Evolutionary conservation across 2,888 invertebrate genomes (phyloP).

Genomic region (Calephelis perditalis): DNA sequence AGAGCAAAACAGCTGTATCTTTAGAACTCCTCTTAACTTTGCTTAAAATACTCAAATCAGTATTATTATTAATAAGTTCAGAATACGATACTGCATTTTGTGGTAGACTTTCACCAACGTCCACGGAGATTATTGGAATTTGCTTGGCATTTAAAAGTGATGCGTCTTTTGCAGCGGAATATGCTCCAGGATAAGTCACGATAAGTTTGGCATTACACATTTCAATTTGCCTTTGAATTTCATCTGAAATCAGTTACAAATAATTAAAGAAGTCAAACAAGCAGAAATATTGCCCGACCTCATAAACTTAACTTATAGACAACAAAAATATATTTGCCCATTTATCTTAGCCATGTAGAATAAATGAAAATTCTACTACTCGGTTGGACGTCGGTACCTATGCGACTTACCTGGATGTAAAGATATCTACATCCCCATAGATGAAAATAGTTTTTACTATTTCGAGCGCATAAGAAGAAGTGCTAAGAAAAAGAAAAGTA

Average conservation of each 20-base stretch:
- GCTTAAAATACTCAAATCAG: constrained; percentile 67
- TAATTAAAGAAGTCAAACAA: constrained; percentile 41
- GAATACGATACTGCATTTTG: constrained; percentile 77
- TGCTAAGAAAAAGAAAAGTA: no score
- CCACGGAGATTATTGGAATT: constrained; percentile 70
- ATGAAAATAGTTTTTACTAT: no score
- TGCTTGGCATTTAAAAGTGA: constrained; percentile 55
- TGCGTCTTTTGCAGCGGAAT: constrained; percentile 62
- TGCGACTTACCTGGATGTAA: no score
- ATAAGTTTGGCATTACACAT: constrained; percentile 76
- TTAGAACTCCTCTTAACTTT: constrained; percentile 54
- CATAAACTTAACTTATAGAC: no score
- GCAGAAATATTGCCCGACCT: constrained; percentile 35
- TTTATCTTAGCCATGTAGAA: no score
- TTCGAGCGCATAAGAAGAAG: no score
- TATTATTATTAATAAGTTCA: constrained; percentile 71
- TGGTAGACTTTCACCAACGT: constrained; percentile 47
- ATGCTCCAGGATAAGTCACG: constrained; percentile 70
- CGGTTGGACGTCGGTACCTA: no score
- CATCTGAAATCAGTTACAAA: constrained; percentile 62
- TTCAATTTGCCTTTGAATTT: constrained; percentile 78
- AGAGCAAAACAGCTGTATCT: constrained; percentile 83
- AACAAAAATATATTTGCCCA: no score
- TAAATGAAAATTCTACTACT: no score
- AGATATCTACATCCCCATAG: no score